Percentiles rank a stretch among this genome's conserved stretches.
These are phyloP conservation scores for Solenopsis fugax DNA, from an alignment of 1,140 invertebrate species.

Conservation along the genomic window DNA sequence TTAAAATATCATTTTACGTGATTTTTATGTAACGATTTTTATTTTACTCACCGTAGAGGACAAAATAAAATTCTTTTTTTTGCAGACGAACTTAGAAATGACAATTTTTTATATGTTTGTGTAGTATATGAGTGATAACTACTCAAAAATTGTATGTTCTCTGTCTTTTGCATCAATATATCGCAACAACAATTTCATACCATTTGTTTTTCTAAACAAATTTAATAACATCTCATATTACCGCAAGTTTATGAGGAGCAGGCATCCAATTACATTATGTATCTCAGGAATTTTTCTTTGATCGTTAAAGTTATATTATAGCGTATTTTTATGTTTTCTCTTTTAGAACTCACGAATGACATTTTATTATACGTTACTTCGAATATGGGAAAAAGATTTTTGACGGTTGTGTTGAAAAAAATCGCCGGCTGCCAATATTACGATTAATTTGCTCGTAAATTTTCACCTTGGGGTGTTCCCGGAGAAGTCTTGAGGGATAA, in stretches of 20 bases:
- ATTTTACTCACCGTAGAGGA: no score
- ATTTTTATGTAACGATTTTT: no score
- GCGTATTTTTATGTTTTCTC: not conserved
- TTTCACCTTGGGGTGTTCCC: slow-evolving; percentile 80
- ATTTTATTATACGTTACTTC: slow-evolving; percentile 28
- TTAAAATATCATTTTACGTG: no score
- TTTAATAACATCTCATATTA: not conserved
- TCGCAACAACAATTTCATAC: not conserved
- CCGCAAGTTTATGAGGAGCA: not conserved
- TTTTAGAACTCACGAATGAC: slow-evolving; percentile 19
- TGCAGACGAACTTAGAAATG: no score
- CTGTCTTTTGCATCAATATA: not conserved
- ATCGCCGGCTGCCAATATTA: slow-evolving; percentile 80
- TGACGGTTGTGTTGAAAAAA: slow-evolving; percentile 41
- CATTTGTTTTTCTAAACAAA: not conserved
- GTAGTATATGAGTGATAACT: not conserved
- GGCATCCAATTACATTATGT: not conserved
- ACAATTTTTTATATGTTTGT: no score
- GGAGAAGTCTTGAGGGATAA: slow-evolving; percentile 80
- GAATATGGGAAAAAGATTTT: not conserved
- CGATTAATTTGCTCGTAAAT: slow-evolving; percentile 86
- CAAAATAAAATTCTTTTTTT: no score
- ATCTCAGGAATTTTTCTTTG: not conserved
- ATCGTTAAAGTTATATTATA: not conserved
- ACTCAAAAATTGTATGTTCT: not conserved